These are phyloP conservation scores for Lamprologus ornatipinnis DNA, from an alignment of 2,113 vertebrate genomes.

Conservation along the genomic window DNA sequence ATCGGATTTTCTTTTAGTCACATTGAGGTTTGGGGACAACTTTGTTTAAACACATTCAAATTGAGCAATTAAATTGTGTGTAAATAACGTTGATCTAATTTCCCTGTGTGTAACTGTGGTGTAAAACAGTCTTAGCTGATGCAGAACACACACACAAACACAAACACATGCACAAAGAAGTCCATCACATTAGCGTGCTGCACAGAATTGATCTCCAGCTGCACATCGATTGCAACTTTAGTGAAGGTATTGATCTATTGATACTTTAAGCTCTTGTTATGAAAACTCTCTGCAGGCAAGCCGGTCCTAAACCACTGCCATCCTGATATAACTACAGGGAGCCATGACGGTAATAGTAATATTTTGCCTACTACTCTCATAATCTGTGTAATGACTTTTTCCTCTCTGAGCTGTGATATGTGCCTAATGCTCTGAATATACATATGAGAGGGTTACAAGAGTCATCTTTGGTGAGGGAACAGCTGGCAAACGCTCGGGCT, in stretches of 20 bases:
- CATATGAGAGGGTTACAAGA: background rate
- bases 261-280: background rate
- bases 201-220: background rate
- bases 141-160: background rate
- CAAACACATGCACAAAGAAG: background rate
- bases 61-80: background rate
- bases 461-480: constrained; percentile 9
- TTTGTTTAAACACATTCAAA: background rate
- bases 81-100: background rate
- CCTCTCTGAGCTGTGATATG: background rate
- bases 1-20: background rate
- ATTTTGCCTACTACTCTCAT: background rate
- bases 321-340: background rate
- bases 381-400: background rate
- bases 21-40: background rate
- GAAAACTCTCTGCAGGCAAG: background rate
- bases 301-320: background rate
- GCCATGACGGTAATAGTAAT: background rate
- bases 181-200: background rate
- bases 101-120: background rate
- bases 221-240: background rate
- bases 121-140: background rate
- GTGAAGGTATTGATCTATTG: background rate
- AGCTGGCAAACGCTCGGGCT: constrained; percentile 12
- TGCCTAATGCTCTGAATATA: background rate